phyloP scores from a whole-genome alignment of 2,113 vertebrate genomes.

The Callopanchax toddi region DNA sequence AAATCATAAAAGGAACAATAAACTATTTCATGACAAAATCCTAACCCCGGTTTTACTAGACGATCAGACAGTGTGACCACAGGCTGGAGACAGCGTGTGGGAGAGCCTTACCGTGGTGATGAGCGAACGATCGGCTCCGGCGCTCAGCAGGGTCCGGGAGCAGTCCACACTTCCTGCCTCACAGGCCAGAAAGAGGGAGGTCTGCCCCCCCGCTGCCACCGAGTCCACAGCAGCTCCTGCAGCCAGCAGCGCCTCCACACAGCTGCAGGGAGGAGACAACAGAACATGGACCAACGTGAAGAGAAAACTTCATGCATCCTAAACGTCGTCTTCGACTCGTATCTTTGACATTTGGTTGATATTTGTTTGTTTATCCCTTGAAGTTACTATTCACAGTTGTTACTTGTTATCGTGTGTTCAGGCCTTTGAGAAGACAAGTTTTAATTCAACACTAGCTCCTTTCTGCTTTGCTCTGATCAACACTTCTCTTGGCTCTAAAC shows the following conservation, averaged over 20 bases:
- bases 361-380: too few relatives aligned
- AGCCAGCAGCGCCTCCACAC: conserved; percentile 87
- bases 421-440: too few relatives aligned
- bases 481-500: too few relatives aligned
- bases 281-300: too few relatives aligned
- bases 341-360: too few relatives aligned
- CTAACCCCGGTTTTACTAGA: not conserved
- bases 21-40: not conserved
- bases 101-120: conserved; percentile 81
- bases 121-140: conserved; percentile 83
- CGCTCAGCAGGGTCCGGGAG: conserved; percentile 83
- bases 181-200: conserved; percentile 89
- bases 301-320: too few relatives aligned
- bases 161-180: conserved; percentile 85
- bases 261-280: conserved; percentile 72
- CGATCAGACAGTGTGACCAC: too few relatives aligned
- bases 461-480: too few relatives aligned
- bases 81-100: not conserved
- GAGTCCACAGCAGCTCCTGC: conserved; percentile 85
- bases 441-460: too few relatives aligned
- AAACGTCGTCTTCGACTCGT: too few relatives aligned
- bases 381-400: too few relatives aligned
- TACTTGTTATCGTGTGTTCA: too few relatives aligned
- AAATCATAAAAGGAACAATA: not conserved
- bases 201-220: conserved; percentile 83